Evolutionary conservation across 1,140 invertebrate genomes (phyloP).

Genomic region (Drosophila saltans): DNA sequence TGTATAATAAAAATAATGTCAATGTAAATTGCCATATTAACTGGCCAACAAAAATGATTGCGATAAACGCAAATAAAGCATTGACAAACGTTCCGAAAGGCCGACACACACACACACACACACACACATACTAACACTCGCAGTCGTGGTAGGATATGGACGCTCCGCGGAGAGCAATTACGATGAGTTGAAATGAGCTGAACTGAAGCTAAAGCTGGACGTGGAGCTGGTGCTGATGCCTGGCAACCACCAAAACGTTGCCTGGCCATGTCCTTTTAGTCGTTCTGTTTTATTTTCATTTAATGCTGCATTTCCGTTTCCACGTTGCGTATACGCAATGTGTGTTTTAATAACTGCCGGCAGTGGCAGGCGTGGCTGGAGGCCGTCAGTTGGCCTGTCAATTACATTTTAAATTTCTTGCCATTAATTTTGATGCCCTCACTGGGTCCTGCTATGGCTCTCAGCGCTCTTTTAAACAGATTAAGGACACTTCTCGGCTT

Average conservation of each 20-base stretch:
- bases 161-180: slow-evolving; percentile 74
- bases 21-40: slow-evolving; percentile 81
- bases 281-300: slow-evolving; percentile 68
- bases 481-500: slow-evolving; percentile 63
- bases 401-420: slow-evolving; percentile 80
- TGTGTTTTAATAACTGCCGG: slow-evolving; percentile 77
- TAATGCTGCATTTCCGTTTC: slow-evolving; percentile 76
- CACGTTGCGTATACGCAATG: slow-evolving; percentile 65
- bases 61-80: slow-evolving; percentile 76
- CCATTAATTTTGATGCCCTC: slow-evolving; percentile 74
- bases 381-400: slow-evolving; percentile 72
- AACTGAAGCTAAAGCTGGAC: not conserved
- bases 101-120: slow-evolving; percentile 24
- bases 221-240: not conserved
- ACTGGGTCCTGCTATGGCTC: slow-evolving; percentile 14
- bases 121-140: not conserved
- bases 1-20: slow-evolving; percentile 74
- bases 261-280: slow-evolving; percentile 8
- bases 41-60: slow-evolving; percentile 64
- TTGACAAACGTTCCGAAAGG: slow-evolving; percentile 55
- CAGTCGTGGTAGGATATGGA: slow-evolving; percentile 26
- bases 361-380: slow-evolving; percentile 29
- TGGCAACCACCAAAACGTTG: slow-evolving; percentile 24
- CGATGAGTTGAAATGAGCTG: slow-evolving; percentile 50
- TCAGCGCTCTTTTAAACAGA: slow-evolving; percentile 70